These are phyloP conservation scores for Syndactyla subalaris DNA, from an alignment of 2,797 vertebrate species.

Conservation along the genomic window DNA sequence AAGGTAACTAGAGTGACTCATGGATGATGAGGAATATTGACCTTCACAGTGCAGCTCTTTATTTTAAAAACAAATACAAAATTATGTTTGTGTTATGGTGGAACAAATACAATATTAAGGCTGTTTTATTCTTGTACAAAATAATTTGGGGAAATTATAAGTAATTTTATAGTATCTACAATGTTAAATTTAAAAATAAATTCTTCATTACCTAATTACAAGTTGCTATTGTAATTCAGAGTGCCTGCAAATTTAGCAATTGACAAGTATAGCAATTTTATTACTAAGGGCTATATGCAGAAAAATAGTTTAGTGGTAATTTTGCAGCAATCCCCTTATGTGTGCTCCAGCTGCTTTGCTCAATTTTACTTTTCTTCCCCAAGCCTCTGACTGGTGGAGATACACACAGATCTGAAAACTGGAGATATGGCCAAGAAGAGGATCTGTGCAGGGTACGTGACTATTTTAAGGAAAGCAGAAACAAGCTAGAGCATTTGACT, in stretches of 20 bases:
- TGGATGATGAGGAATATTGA: background rate
- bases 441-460: conserved; percentile 33
- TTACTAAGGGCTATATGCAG: background rate
- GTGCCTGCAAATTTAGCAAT: background rate
- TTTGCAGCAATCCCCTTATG: background rate
- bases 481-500: background rate
- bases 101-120: background rate
- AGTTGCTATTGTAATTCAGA: background rate
- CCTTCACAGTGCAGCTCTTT: background rate
- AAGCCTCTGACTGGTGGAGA: conserved; percentile 52
- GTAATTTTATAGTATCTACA: background rate
- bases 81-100: background rate
- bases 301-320: background rate
- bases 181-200: background rate
- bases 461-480: conserved; percentile 12
- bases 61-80: background rate
- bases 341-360: conserved; percentile 19
- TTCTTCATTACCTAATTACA: background rate
- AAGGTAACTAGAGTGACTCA: background rate
- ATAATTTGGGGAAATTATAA: background rate
- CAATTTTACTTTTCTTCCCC: conserved; percentile 44
- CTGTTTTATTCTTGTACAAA: background rate
- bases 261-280: background rate
- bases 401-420: conserved; percentile 25
- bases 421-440: conserved; percentile 44